Evolutionary conservation across 2,888 invertebrate species (phyloP).

Genomic region (Xiphydria camelus): DNA sequence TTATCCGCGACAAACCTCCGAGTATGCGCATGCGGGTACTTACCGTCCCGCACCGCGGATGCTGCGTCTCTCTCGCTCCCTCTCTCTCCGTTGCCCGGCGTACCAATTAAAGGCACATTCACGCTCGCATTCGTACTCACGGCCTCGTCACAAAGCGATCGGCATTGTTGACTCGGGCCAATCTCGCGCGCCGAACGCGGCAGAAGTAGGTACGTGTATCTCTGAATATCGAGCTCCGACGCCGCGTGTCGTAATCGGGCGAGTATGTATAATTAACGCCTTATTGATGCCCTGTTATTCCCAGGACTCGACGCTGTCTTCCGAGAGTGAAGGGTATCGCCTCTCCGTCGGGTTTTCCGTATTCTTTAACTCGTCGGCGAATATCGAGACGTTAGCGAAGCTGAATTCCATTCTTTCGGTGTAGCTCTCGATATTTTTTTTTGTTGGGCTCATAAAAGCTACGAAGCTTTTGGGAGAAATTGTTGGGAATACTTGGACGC

Average conservation of each 20-base stretch:
- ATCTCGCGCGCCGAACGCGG: neutral
- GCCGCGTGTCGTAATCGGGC: conserved; percentile 6
- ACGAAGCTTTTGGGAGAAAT: too few relatives aligned
- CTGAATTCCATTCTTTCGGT: too few relatives aligned
- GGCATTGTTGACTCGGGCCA: conserved; percentile 13
- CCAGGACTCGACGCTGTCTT: too few relatives aligned
- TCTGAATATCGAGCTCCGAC: conserved; percentile 2
- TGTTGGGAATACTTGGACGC: too few relatives aligned
- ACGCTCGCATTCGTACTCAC: conserved; percentile 14
- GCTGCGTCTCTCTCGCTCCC: conserved; percentile 3
- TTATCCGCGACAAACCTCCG: neutral
- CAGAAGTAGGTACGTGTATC: too few relatives aligned
- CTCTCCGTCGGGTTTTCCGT: too few relatives aligned
- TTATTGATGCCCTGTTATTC: conserved; percentile 11
- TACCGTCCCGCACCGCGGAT: conserved; percentile 21
- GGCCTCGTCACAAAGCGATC: conserved; percentile 13
- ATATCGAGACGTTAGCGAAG: too few relatives aligned
- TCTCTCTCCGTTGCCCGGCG: conserved; percentile 3
- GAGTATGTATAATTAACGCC: conserved; percentile 13
- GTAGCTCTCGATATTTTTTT: too few relatives aligned
- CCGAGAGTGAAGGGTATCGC: too few relatives aligned
- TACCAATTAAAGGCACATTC: conserved; percentile 16
- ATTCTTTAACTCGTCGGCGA: too few relatives aligned
- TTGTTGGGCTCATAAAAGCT: too few relatives aligned
- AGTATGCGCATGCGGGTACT: too few relatives aligned